A percentile compares a stretch with the other conserved stretches of the same genome.
phyloP scores from a whole-genome alignment of 2,888 invertebrate genomes.

The Thalpophila matura region DNA sequence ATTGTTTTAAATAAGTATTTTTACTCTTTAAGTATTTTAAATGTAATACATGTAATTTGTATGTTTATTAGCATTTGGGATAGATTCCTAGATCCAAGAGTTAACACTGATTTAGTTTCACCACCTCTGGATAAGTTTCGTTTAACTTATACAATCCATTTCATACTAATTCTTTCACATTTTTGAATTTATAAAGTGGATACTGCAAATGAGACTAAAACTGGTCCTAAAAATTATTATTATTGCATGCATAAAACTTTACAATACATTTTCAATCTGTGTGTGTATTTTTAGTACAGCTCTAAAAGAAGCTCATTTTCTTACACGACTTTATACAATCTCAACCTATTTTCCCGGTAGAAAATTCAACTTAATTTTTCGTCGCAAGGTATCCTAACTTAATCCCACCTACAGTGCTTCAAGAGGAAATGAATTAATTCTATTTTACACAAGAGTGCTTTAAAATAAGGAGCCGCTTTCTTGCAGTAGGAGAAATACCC shows the following conservation, averaged over 20 bases:
- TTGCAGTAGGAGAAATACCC: slow-evolving; percentile 84
- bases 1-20: too few species aligned
- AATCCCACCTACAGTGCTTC: slow-evolving; percentile 66
- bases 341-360: slow-evolving; percentile 24
- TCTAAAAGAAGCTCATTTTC: slow-evolving; percentile 25
- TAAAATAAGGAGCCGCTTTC: slow-evolving; percentile 78
- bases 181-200: too few species aligned
- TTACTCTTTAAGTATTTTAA: too few species aligned
- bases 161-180: too few species aligned
- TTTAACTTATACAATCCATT: too few species aligned
- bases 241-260: slow-evolving; percentile 4
- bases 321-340: slow-evolving; percentile 19
- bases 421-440: slow-evolving; percentile 81
- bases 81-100: too few species aligned
- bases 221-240: too few species aligned
- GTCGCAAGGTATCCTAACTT: slow-evolving; percentile 64
- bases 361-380: slow-evolving; percentile 55
- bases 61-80: too few species aligned
- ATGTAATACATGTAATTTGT: too few species aligned
- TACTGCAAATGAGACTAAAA: too few species aligned
- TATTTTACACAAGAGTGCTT: slow-evolving; percentile 84
- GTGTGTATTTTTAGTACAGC: slow-evolving; percentile 5
- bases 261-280: neutral
- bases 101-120: too few species aligned
- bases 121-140: too few species aligned